A percentile compares a stretch with the other conserved stretches of the same genome.
Conservation (phyloP, 2,113 vertebrate genomes). For the Calypte anna region DNA sequence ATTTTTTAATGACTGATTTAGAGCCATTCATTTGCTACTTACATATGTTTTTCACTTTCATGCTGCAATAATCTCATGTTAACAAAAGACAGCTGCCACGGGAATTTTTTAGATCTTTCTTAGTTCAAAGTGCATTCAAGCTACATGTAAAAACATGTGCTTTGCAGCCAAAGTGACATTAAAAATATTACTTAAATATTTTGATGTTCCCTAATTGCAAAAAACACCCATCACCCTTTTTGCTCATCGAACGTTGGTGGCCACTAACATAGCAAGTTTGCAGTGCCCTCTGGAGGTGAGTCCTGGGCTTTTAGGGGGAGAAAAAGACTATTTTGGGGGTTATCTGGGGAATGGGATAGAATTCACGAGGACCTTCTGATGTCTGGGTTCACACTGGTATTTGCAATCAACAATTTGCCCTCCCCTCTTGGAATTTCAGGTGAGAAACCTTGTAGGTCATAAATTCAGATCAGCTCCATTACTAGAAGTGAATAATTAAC, state of each 20-base stretch:
- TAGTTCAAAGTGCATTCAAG: background rate
- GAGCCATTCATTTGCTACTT: background rate
- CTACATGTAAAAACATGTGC: background rate
- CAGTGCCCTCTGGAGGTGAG: conserved; percentile 66
- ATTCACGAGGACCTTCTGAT: background rate
- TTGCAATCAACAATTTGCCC: background rate
- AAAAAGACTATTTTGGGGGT: background rate
- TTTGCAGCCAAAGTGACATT: background rate
- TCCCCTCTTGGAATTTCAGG: background rate
- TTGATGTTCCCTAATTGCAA: background rate
- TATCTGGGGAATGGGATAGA: fast-evolving
- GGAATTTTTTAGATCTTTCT: background rate
- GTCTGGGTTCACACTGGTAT: background rate
- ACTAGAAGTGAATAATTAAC: background rate
- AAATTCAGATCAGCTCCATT: background rate
- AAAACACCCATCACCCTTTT: background rate
- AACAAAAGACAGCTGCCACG: background rate
- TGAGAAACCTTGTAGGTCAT: background rate
- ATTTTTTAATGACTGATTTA: background rate
- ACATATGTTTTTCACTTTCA: background rate
- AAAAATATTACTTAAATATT: background rate
- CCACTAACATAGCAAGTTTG: conserved; percentile 36
- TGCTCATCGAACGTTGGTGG: background rate
- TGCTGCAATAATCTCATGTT: background rate
- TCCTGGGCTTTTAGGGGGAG: background rate